phyloP scores from a whole-genome alignment of 2,888 invertebrate species.

The Acrobasis consociella region DNA sequence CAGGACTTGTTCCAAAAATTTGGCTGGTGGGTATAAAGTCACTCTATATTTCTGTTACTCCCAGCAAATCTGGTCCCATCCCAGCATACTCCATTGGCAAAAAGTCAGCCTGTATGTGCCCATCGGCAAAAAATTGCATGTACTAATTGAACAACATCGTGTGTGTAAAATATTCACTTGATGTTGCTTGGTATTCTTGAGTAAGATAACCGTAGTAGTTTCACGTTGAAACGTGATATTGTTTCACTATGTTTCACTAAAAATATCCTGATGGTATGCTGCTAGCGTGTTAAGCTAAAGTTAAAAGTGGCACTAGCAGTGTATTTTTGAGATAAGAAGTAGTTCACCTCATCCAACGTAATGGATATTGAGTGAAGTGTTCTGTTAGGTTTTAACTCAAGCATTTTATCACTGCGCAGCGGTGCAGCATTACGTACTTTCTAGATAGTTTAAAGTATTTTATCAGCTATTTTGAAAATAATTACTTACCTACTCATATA shows the following conservation, averaged over 20 bases:
- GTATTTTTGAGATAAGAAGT: constrained; percentile 14
- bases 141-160: too few relatives aligned
- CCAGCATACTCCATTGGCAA: too few relatives aligned
- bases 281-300: constrained; percentile 1
- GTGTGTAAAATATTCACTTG: too few relatives aligned
- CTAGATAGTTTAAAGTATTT: background rate
- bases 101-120: too few relatives aligned
- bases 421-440: background rate
- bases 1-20: too few relatives aligned
- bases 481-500: too few relatives aligned
- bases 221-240: background rate
- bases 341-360: constrained; percentile 5
- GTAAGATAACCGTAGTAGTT: too few relatives aligned
- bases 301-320: constrained; percentile 1
- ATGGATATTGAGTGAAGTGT: constrained; percentile 14
- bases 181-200: too few relatives aligned
- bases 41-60: too few relatives aligned
- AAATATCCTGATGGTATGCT: background rate
- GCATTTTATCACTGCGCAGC: constrained; percentile 13
- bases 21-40: too few relatives aligned
- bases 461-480: background rate
- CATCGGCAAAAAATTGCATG: too few relatives aligned
- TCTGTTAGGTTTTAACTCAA: constrained; percentile 9
- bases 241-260: background rate
- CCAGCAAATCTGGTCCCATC: too few relatives aligned